Percentiles rank a stretch among this genome's conserved stretches.
phyloP scores from a whole-genome alignment of 2,888 invertebrate species.

The Kryphioiulus occultus region DNA sequence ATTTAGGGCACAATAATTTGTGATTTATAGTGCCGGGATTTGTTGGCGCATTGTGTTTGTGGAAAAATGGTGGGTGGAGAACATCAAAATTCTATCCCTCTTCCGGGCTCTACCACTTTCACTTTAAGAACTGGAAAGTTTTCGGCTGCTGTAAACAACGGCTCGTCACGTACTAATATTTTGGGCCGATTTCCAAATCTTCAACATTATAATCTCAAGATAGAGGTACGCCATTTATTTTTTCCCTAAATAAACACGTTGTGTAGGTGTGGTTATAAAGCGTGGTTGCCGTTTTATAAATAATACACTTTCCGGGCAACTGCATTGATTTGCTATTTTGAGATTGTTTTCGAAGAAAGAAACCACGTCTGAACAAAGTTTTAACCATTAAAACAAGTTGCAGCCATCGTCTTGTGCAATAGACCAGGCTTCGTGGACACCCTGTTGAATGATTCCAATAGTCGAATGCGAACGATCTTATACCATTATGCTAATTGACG shows the following conservation, averaged over 20 bases:
- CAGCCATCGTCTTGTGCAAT: neutral
- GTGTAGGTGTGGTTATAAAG: slow-evolving; percentile 13
- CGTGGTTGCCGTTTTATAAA: neutral
- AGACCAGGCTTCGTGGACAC: neutral
- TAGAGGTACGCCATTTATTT: neutral
- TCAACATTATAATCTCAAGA: neutral
- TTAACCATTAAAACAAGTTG: neutral
- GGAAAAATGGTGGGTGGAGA: slow-evolving; percentile 6
- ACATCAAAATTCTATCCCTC: neutral
- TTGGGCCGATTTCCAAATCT: neutral
- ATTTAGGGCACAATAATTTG: slow-evolving; percentile 13
- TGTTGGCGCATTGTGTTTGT: neutral
- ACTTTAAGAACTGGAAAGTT: neutral
- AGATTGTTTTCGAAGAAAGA: neutral
- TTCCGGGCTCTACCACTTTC: neutral
- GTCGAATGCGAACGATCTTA: neutral
- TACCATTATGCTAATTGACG: neutral
- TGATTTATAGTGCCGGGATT: neutral
- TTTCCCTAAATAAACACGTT: neutral
- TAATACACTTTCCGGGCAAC: neutral
- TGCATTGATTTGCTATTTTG: neutral
- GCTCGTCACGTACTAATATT: neutral
- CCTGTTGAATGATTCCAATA: neutral
- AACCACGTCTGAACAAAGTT: neutral
- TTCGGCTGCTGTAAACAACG: neutral